A percentile compares a stretch with the other conserved stretches of the same genome.
phyloP scores from a whole-genome alignment of 2,888 invertebrate genomes.

The Morpho achilles region DNA sequence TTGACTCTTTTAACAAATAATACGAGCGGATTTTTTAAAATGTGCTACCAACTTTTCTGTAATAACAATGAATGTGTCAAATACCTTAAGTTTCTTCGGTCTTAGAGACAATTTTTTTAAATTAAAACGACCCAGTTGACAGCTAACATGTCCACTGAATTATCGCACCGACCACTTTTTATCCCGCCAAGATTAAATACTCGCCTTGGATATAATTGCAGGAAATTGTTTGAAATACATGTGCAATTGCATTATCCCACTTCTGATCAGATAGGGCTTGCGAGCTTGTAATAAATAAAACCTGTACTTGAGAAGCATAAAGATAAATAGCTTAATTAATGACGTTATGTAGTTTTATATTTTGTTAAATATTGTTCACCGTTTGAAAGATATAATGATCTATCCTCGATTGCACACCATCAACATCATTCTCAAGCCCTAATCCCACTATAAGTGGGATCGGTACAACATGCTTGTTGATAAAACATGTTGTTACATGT shows the following conservation, averaged over 20 bases:
- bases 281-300: too few species aligned
- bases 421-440: too few species aligned
- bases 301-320: too few species aligned
- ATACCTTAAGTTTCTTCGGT: background rate
- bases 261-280: too few species aligned
- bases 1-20: background rate
- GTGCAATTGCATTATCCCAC: background rate
- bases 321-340: too few species aligned
- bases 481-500: too few species aligned
- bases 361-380: too few species aligned
- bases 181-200: background rate
- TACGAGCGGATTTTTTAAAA: background rate
- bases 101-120: slow-evolving; percentile 6
- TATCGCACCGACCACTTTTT: slow-evolving; percentile 3
- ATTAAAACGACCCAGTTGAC: slow-evolving; percentile 3
- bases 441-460: too few species aligned
- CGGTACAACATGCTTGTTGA: too few species aligned
- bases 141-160: slow-evolving; percentile 6
- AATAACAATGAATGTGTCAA: background rate
- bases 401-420: too few species aligned
- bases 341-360: too few species aligned
- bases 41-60: background rate
- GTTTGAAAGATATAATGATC: too few species aligned
- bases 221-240: slow-evolving; percentile 6
- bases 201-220: slow-evolving; percentile 6